A percentile compares a stretch with the other conserved stretches of the same genome.
Evolutionary conservation across 2,888 invertebrate genomes (phyloP).

Genomic region (Steinernema carpocapsae): DNA sequence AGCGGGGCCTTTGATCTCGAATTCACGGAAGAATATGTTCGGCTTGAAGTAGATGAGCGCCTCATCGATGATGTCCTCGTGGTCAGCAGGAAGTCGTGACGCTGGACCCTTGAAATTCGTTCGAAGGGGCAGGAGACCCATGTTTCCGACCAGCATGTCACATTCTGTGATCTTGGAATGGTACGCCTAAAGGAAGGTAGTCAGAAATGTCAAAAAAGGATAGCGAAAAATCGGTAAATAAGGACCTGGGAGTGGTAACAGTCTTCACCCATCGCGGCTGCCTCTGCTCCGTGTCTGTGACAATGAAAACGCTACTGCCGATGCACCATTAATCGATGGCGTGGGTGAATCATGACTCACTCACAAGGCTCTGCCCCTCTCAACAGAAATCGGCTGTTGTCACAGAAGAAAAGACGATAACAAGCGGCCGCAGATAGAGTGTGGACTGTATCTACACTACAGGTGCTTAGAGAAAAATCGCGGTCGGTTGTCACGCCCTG

Average conservation of each 20-base stretch:
- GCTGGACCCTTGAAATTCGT: slow-evolving; percentile 93
- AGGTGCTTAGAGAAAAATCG: slow-evolving; percentile 13
- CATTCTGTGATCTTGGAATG: slow-evolving; percentile 84
- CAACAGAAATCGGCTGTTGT: no score
- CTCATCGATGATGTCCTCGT: slow-evolving; percentile 94
- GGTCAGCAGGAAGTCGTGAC: slow-evolving; percentile 74
- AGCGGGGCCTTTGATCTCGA: slow-evolving; percentile 97
- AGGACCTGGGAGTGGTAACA: slow-evolving; percentile 11
- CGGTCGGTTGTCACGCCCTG: background rate
- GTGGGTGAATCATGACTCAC: slow-evolving; percentile 33
- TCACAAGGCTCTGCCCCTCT: background rate
- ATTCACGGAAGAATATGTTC: slow-evolving; percentile 97
- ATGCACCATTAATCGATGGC: background rate
- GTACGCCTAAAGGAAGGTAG: slow-evolving; percentile 78
- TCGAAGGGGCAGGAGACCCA: slow-evolving; percentile 87
- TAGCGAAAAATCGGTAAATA: background rate
- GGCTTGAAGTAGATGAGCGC: slow-evolving; percentile 96
- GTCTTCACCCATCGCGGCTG: slow-evolving; percentile 28
- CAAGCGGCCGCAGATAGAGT: slow-evolving; percentile 8
- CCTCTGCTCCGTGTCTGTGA: slow-evolving; percentile 4
- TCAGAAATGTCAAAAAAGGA: background rate
- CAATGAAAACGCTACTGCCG: slow-evolving; percentile 3
- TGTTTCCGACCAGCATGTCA: slow-evolving; percentile 83
- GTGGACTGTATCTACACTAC: background rate
- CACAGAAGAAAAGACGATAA: slow-evolving; percentile 10